Conservation (phyloP, 1,140 invertebrate genomes). For the Telenomus remus region DNA sequence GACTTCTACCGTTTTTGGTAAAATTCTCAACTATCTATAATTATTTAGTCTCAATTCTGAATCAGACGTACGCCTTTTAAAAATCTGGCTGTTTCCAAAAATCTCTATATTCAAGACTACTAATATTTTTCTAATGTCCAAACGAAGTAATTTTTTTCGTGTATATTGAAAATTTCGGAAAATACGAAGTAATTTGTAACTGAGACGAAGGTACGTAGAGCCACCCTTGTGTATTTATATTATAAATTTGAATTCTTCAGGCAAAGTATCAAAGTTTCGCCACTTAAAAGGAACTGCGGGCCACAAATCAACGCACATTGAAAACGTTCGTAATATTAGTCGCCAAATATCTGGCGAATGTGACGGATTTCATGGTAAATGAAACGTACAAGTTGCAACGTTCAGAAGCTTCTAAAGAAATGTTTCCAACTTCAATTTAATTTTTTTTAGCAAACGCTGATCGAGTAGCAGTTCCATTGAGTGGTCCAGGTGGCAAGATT, state of each 20-base stretch:
- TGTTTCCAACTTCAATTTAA: constrained; percentile 4
- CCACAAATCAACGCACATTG: constrained; percentile 93
- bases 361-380: constrained; percentile 90
- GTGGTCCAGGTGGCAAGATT: constrained; percentile 91
- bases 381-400: background rate
- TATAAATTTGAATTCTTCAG: too few relatives aligned
- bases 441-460: constrained; percentile 83
- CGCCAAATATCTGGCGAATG: constrained; percentile 94
- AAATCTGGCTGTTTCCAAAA: too few relatives aligned
- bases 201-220: too few relatives aligned
- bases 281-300: constrained; percentile 92
- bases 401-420: background rate
- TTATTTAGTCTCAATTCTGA: too few relatives aligned
- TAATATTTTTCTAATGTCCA: too few relatives aligned
- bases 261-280: constrained; percentile 93
- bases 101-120: too few relatives aligned
- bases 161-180: too few relatives aligned
- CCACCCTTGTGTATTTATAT: too few relatives aligned
- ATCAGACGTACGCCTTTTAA: too few relatives aligned
- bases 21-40: background rate
- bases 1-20: constrained; percentile 89
- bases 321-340: constrained; percentile 93
- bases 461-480: constrained; percentile 89
- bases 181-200: too few relatives aligned
- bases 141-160: too few relatives aligned